phyloP scores from a whole-genome alignment of 2,797 vertebrate genomes.

The Acanthurus leucopareius region DNA sequence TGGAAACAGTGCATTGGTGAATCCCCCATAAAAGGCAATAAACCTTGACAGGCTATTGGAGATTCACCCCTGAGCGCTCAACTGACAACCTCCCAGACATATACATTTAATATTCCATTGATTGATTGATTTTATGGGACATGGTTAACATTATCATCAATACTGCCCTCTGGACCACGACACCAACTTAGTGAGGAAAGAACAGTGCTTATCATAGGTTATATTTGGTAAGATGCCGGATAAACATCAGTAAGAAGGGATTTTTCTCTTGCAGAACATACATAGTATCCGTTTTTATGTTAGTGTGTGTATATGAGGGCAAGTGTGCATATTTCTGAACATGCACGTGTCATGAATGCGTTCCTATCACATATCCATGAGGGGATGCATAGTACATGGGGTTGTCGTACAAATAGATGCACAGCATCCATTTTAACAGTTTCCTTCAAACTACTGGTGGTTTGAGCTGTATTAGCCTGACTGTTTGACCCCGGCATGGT shows the following conservation, averaged over 20 bases:
- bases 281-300: conserved; percentile 35
- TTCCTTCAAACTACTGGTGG: conserved; percentile 42
- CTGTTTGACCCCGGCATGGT: conserved; percentile 77
- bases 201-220: conserved; percentile 64
- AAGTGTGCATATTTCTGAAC: conserved; percentile 18
- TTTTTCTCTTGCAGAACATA: conserved; percentile 37
- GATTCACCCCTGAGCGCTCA: conserved; percentile 79
- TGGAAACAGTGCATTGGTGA: conserved; percentile 75
- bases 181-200: conserved; percentile 62
- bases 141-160: conserved; percentile 83
- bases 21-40: conserved; percentile 82
- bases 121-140: conserved; percentile 83
- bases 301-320: conserved; percentile 11
- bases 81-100: conserved; percentile 81
- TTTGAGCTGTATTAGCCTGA: conserved; percentile 79
- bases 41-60: conserved; percentile 80
- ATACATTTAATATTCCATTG: conserved; percentile 84
- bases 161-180: conserved; percentile 72
- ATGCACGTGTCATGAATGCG: conserved; percentile 19
- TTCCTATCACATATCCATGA: conserved; percentile 33
- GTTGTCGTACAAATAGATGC: conserved; percentile 58
- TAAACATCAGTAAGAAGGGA: conserved; percentile 49
- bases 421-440: conserved; percentile 9
- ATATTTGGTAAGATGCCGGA: conserved; percentile 44
- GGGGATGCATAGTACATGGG: conserved; percentile 45